These are phyloP conservation scores for Redunca redunca DNA, from an alignment of 2,113 vertebrate species.

Conservation along the genomic window DNA sequence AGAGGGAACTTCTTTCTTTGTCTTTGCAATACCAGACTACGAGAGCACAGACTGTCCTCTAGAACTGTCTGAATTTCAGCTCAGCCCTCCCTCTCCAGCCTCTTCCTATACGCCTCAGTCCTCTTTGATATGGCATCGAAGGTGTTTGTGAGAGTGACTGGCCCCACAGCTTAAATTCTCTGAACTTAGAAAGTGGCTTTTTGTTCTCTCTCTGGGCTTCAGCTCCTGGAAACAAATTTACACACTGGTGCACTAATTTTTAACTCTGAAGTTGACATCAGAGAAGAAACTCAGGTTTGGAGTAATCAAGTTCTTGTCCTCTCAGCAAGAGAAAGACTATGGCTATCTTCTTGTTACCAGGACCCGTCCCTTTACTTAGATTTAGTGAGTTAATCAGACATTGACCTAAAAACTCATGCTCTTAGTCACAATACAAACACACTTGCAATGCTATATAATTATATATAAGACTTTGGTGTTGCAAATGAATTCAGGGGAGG, in stretches of 20 bases:
- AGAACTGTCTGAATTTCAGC: neutral
- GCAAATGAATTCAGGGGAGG: neutral
- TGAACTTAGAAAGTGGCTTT: neutral
- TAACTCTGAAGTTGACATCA: neutral
- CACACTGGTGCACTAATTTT: neutral
- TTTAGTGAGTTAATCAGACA: neutral
- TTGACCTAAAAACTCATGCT: neutral
- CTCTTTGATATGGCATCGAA: neutral
- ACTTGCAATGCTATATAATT: neutral
- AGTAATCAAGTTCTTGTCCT: neutral
- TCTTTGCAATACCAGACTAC: neutral
- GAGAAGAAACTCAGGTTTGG: neutral
- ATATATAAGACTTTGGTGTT: neutral
- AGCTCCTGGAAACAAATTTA: neutral
- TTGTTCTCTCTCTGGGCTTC: neutral
- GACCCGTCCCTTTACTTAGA: neutral
- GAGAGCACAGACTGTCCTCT: neutral
- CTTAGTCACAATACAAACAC: neutral
- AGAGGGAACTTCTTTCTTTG: neutral
- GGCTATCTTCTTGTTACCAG: neutral
- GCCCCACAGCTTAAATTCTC: neutral
- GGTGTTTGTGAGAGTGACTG: neutral
- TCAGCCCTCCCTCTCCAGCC: neutral
- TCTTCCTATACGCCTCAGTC: neutral
- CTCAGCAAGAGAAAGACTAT: neutral